These are phyloP conservation scores for Drosophila mettleri DNA, from an alignment of 2,888 invertebrate genomes.

Conservation along the genomic window DNA sequence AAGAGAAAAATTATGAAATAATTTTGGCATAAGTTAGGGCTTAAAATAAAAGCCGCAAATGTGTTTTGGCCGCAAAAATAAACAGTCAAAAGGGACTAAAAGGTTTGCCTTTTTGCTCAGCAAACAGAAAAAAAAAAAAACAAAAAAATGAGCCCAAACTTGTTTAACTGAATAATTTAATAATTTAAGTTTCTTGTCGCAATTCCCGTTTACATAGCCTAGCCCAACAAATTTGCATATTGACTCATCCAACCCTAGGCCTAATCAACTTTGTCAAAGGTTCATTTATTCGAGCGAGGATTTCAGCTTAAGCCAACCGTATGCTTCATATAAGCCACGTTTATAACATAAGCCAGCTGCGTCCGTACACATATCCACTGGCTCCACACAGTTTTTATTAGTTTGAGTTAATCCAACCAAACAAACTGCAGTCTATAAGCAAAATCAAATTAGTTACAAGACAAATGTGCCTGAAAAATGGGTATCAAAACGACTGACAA, in stretches of 20 bases:
- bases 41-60: conserved; percentile 40
- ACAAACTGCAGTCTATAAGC: conserved; percentile 35
- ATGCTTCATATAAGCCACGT: conserved; percentile 57
- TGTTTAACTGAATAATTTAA: conserved; percentile 73
- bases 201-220: background rate
- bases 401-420: conserved; percentile 73
- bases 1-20: conserved; percentile 37
- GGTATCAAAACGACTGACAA: background rate
- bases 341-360: conserved; percentile 67
- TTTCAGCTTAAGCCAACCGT: conserved; percentile 19
- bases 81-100: conserved; percentile 58
- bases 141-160: conserved; percentile 9
- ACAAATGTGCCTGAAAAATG: background rate
- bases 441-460: conserved; percentile 12
- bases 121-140: conserved; percentile 20
- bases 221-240: conserved; percentile 64
- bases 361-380: conserved; percentile 55
- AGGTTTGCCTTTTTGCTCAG: conserved; percentile 43
- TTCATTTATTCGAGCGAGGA: conserved; percentile 52
- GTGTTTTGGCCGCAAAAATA: conserved; percentile 37
- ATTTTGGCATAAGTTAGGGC: conserved; percentile 44
- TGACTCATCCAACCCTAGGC: conserved; percentile 37
- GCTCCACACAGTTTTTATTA: conserved; percentile 66
- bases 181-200: conserved; percentile 70
- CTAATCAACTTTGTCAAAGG: conserved; percentile 71